Evolutionary conservation across 2,888 invertebrate species (phyloP).

Genomic region (Ophioninae sp.): DNA sequence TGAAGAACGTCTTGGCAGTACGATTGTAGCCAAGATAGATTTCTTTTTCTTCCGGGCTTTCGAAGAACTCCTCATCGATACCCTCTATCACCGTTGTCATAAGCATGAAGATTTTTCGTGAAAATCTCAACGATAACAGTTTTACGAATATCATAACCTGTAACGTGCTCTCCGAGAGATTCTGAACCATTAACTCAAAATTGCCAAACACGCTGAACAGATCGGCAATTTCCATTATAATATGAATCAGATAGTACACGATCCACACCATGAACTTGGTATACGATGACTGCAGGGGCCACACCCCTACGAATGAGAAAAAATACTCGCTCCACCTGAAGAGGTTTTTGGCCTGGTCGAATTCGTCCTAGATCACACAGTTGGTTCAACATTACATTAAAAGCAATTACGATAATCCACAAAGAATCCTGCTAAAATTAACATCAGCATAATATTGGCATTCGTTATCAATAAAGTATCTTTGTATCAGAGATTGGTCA

Average conservation of each 20-base stretch:
- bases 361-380: constrained; percentile 23
- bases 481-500: background rate
- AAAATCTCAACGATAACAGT: constrained; percentile 43
- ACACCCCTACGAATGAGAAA: constrained; percentile 37
- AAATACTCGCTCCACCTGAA: constrained; percentile 39
- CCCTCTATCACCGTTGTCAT: constrained; percentile 15
- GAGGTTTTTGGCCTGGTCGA: constrained; percentile 27
- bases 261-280: constrained; percentile 58
- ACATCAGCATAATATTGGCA: background rate
- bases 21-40: constrained; percentile 55
- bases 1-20: constrained; percentile 45
- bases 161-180: constrained; percentile 27
- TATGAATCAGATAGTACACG: constrained; percentile 47
- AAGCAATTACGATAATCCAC: background rate
- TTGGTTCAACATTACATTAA: background rate
- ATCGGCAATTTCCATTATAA: constrained; percentile 49
- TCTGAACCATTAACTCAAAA: constrained; percentile 58
- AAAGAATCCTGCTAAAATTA: background rate
- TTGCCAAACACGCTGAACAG: constrained; percentile 57
- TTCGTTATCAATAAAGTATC: background rate
- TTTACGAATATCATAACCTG: constrained; percentile 39
- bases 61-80: constrained; percentile 35
- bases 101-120: constrained; percentile 33
- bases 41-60: constrained; percentile 36
- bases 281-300: constrained; percentile 32